Base-by-base conservation (phyloP, 2,113 vertebrate species). In the Nipponia nippon region DNA sequence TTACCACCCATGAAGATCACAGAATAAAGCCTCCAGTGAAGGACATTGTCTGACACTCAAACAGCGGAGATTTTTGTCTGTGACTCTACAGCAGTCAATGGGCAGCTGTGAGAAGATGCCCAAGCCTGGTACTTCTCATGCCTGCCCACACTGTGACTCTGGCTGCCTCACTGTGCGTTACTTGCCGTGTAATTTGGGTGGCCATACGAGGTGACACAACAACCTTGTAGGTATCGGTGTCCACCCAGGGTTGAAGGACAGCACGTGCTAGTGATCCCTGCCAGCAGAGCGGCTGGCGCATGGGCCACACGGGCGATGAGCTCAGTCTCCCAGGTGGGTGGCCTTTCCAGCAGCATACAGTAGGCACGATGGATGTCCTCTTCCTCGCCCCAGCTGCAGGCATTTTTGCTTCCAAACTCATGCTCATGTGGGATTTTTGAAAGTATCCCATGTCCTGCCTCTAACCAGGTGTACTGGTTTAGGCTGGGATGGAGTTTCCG, bases 1-100 rank as follows among this genome's bases (percentile, higher is more conserved):
- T 82, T 71, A 63, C 94, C 95, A 69, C 90, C 95, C 94, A 9
- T 66, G 69, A 91, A 84, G 92, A 90, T 76, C 76, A 81, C 26
- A 94, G 83, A 81, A 89, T 34, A 90, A 79, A 89, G 47, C 47
- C 52, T 84, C 59, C 42, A 78, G 52, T 69, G 80, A 84, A 87
- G 69, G 69, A 72, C 69, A 72, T 34, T 93, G 58, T 90, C 58
- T 92, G 80, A 84, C 38, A 50, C 34, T 92, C 80, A 77, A 27
- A 75, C 38, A 62, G 84, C 12, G 17, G 59, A 85, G 38, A 38
- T 56, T 89, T 87, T 79, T 91, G 81, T 94, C 58, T 90, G 70
- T 79, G 56, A 56, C 36, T 72, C 47, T 72, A n/a, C 56, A 93
- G 78, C 77, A 72, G 52, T 52, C 91, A 82, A 26, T 49, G 44